A percentile compares a stretch with the other conserved stretches of the same genome.
Conservation (phyloP, 2,888 invertebrate species). For the Mythimna ferrago region DNA sequence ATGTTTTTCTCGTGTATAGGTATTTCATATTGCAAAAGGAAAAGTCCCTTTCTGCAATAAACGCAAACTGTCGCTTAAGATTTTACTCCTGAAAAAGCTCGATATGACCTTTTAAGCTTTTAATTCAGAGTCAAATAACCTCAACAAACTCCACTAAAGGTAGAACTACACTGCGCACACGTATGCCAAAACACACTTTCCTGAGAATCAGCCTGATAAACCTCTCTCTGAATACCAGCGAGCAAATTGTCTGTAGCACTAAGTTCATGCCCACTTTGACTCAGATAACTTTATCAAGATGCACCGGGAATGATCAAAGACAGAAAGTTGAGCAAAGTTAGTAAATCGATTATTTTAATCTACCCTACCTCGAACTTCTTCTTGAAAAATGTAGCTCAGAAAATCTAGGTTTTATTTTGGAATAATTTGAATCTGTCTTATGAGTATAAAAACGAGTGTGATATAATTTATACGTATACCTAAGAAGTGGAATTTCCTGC, state of each 20-base stretch:
- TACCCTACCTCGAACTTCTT: conserved; percentile 21
- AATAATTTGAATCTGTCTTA: background rate
- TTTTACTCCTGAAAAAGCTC: too few species aligned
- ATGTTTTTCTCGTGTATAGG: too few species aligned
- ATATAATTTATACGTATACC: too few species aligned
- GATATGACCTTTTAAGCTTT: background rate
- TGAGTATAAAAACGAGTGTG: too few species aligned
- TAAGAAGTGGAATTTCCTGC: too few species aligned
- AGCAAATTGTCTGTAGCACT: conserved; percentile 39
- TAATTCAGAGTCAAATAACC: background rate
- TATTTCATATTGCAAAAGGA: too few species aligned
- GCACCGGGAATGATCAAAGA: conserved; percentile 50
- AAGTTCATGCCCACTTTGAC: conserved; percentile 44
- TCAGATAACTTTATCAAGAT: conserved; percentile 56
- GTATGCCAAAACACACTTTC: background rate
- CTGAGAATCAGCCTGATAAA: conserved; percentile 3
- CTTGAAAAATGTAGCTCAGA: conserved; percentile 13
- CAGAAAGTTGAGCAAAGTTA: conserved; percentile 45
- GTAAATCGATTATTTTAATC: conserved; percentile 61
- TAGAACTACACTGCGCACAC: too few species aligned
- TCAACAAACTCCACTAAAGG: background rate
- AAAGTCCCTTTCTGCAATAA: too few species aligned
- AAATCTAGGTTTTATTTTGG: background rate
- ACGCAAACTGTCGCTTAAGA: too few species aligned
- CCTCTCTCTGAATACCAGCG: conserved; percentile 11